Evolutionary conservation across 2,113 vertebrate species (phyloP).

Genomic region (Glareola pratincola): DNA sequence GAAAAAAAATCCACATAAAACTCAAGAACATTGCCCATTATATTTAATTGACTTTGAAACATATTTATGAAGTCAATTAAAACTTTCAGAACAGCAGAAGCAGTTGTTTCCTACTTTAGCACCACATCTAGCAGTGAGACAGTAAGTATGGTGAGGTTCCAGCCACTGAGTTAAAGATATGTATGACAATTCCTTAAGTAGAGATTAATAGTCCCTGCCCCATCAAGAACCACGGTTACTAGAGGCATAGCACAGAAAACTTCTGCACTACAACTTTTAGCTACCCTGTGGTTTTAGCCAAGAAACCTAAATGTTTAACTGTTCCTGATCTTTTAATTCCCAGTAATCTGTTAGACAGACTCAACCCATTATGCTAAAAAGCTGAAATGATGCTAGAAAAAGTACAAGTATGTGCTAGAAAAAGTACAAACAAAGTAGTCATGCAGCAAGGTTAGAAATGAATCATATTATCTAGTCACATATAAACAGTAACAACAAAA

Average conservation of each 20-base stretch:
- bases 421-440: neutral
- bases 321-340: neutral
- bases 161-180: neutral
- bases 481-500: neutral
- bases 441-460: neutral
- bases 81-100: neutral
- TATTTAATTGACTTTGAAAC: neutral
- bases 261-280: neutral
- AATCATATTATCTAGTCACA: neutral
- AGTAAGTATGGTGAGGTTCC: neutral
- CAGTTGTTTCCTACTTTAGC: neutral
- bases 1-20: neutral
- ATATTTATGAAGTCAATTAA: neutral
- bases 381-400: neutral
- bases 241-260: neutral
- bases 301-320: neutral
- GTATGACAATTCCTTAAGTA: neutral
- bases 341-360: neutral
- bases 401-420: neutral
- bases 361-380: neutral
- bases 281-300: neutral
- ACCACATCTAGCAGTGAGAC: neutral
- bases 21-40: neutral
- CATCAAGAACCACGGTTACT: neutral
- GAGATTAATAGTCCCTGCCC: neutral